Evolutionary conservation across 1,140 invertebrate species (phyloP).

Genomic region (Anoplolepis gracilipes): DNA sequence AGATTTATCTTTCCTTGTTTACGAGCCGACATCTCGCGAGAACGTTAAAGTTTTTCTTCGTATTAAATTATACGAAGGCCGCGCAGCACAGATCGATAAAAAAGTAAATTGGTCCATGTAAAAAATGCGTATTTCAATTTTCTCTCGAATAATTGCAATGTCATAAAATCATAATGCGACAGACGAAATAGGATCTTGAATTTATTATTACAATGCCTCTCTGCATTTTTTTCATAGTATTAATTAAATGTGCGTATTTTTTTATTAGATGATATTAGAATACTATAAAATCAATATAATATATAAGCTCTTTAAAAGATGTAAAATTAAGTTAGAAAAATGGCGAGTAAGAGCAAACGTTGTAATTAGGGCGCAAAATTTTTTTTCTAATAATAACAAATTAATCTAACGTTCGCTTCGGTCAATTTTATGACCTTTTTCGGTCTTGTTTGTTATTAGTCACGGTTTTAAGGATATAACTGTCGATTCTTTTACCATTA

Average conservation of each 20-base stretch:
- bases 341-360: too few relatives aligned
- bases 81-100: background rate
- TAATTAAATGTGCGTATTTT: slow-evolving; percentile 25
- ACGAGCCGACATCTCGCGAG: slow-evolving; percentile 16
- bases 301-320: too few relatives aligned
- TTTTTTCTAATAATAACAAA: too few relatives aligned
- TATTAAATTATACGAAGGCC: background rate
- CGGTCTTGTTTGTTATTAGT: too few relatives aligned
- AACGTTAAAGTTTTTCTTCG: slow-evolving; percentile 17
- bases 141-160: slow-evolving; percentile 38
- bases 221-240: background rate
- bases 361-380: too few relatives aligned
- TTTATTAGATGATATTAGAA: too few relatives aligned
- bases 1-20: slow-evolving; percentile 38
- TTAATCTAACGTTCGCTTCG: too few relatives aligned
- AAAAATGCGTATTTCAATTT: slow-evolving; percentile 49
- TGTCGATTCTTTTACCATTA: too few relatives aligned
- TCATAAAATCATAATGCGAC: slow-evolving; percentile 22
- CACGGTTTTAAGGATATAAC: too few relatives aligned
- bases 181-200: slow-evolving; percentile 16
- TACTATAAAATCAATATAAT: too few relatives aligned
- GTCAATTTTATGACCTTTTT: too few relatives aligned
- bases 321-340: too few relatives aligned
- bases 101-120: background rate
- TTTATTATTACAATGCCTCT: slow-evolving; percentile 7